Conservation (phyloP, 2,888 invertebrate genomes). For the Trissolcus japonicus region DNA sequence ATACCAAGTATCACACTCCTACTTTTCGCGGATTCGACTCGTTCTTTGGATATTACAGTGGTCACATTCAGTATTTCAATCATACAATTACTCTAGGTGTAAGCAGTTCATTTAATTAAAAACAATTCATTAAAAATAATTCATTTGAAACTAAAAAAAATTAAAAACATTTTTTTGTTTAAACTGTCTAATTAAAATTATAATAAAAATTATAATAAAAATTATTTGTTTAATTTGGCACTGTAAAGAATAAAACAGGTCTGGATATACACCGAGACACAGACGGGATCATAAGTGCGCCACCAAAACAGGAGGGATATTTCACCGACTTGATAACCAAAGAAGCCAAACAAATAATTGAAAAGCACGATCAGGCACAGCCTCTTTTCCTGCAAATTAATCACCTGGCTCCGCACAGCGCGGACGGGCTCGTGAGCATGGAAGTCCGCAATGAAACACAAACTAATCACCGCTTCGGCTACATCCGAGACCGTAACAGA, state of each 20-base stretch:
- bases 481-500: constrained; percentile 83
- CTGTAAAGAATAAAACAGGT: neutral
- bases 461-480: constrained; percentile 82
- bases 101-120: neutral
- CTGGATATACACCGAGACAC: constrained; percentile 76
- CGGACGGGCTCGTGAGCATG: constrained; percentile 81
- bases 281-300: constrained; percentile 63
- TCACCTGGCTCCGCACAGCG: constrained; percentile 88
- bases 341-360: constrained; percentile 82
- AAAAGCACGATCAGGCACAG: constrained; percentile 77
- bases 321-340: constrained; percentile 84
- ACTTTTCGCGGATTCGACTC: constrained; percentile 86
- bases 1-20: constrained; percentile 80
- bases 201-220: neutral
- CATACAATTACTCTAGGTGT: constrained; percentile 77
- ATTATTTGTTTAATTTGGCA: neutral
- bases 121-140: too few species aligned
- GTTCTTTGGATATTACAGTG: constrained; percentile 91
- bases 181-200: neutral
- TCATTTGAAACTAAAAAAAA: too few species aligned
- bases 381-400: constrained; percentile 89
- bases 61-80: constrained; percentile 88
- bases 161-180: neutral
- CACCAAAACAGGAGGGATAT: constrained; percentile 79
- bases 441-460: constrained; percentile 82